These are phyloP conservation scores for Bombus haemorrhoidalis DNA, from an alignment of 1,140 invertebrate species.

Conservation along the genomic window DNA sequence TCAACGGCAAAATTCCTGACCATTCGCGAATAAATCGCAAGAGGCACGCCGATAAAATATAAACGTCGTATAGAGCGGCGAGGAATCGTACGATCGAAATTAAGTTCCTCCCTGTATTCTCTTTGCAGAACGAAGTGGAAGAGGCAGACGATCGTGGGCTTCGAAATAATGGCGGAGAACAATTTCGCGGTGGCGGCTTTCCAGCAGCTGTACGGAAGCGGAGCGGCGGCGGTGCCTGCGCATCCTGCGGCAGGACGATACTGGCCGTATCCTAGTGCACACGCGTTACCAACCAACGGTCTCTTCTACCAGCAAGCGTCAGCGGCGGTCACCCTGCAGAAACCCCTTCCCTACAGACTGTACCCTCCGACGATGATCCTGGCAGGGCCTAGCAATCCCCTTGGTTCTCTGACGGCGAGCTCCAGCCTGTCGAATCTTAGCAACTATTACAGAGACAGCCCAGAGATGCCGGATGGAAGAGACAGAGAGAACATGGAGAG, in stretches of 20 bases:
- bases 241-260: slow-evolving; percentile 85
- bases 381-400: slow-evolving; percentile 84
- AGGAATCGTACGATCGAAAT: not conserved
- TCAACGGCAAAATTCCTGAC: no score
- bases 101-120: slow-evolving; percentile 65
- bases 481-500: slow-evolving; percentile 70
- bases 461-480: slow-evolving; percentile 75
- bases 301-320: slow-evolving; percentile 90
- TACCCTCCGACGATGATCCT: slow-evolving; percentile 86
- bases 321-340: slow-evolving; percentile 91
- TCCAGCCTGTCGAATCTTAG: slow-evolving; percentile 85
- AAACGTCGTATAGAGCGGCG: not conserved
- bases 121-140: slow-evolving; percentile 99
- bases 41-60: not conserved
- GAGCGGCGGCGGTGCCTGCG: slow-evolving; percentile 79
- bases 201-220: slow-evolving; percentile 93
- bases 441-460: slow-evolving; percentile 86
- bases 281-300: slow-evolving; percentile 87
- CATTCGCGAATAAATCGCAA: no score
- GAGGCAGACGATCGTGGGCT: slow-evolving; percentile 97
- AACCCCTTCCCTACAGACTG: slow-evolving; percentile 92
- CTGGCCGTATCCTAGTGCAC: slow-evolving; percentile 84
- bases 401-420: slow-evolving; percentile 84
- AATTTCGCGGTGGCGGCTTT: slow-evolving; percentile 98
- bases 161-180: slow-evolving; percentile 97